Percentiles rank a stretch among this genome's conserved stretches.
Conservation (phyloP, 2,113 vertebrate genomes). For the Peromyscus californicus region DNA sequence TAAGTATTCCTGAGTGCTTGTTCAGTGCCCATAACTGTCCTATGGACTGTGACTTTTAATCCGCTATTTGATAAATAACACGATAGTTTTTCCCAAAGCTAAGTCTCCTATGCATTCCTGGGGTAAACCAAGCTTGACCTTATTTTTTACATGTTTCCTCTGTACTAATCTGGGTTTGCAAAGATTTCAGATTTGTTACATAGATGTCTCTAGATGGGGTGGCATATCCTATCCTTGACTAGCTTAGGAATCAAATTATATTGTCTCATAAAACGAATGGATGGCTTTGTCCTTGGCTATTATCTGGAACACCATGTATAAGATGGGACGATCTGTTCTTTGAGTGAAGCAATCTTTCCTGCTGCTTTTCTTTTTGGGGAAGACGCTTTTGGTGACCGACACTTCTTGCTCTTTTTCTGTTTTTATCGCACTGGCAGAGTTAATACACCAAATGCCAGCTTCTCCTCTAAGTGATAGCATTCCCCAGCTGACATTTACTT, state of each 20-base stretch:
- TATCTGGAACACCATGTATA: slow-evolving; percentile 42
- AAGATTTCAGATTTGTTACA: slow-evolving; percentile 19
- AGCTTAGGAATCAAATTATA: slow-evolving; percentile 52
- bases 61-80: background rate
- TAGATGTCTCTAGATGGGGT: slow-evolving; percentile 18
- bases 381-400: background rate
- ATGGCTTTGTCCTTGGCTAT: slow-evolving; percentile 22
- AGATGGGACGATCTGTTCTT: slow-evolving; percentile 18
- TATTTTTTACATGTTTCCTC: background rate
- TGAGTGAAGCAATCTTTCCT: background rate
- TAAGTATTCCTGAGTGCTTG: background rate
- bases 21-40: background rate
- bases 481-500: background rate
- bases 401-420: background rate
- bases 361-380: slow-evolving; percentile 33
- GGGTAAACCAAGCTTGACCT: background rate
- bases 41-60: background rate
- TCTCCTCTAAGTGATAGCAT: background rate
- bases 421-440: background rate
- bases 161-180: background rate
- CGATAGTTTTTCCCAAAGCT: background rate
- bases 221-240: background rate
- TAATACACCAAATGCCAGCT: background rate
- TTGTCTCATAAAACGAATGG: slow-evolving; percentile 41
- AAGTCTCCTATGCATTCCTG: background rate